Percentiles rank a stretch among this genome's conserved stretches.
These are phyloP conservation scores for Trinectes maculatus DNA, from an alignment of 2,113 vertebrate genomes.

Conservation along the genomic window DNA sequence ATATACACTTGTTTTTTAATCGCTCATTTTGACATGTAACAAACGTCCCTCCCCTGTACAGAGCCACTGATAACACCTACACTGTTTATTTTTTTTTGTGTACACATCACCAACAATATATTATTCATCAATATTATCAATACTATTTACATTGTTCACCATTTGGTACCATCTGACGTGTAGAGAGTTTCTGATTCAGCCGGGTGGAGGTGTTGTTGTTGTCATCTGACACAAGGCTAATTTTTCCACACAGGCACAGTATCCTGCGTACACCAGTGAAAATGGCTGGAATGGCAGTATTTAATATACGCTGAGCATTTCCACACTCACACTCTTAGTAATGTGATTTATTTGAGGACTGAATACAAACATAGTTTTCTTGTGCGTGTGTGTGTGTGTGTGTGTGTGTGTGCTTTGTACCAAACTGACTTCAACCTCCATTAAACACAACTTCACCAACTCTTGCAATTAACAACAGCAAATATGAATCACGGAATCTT, in stretches of 20 bases:
- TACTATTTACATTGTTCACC: slow-evolving; percentile 79
- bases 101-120: slow-evolving; percentile 78
- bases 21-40: slow-evolving; percentile 59
- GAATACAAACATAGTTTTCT: slow-evolving; percentile 30
- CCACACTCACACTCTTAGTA: neutral
- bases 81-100: slow-evolving; percentile 59
- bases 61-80: slow-evolving; percentile 73
- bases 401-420: slow-evolving; percentile 33
- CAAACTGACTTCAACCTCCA: slow-evolving; percentile 19
- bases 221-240: slow-evolving; percentile 6
- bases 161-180: slow-evolving; percentile 76
- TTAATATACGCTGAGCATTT: slow-evolving; percentile 43
- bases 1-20: slow-evolving; percentile 58
- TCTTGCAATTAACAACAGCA: slow-evolving; percentile 49
- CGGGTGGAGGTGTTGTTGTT: neutral
- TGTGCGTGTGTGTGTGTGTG: slow-evolving; percentile 16
- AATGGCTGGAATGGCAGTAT: slow-evolving; percentile 63
- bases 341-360: slow-evolving; percentile 17
- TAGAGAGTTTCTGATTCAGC: slow-evolving; percentile 40
- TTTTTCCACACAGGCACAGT: slow-evolving; percentile 18
- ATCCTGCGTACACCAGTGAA: slow-evolving; percentile 53
- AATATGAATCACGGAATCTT: slow-evolving; percentile 36
- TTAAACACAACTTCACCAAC: slow-evolving; percentile 17
- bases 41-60: slow-evolving; percentile 64
- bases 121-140: slow-evolving; percentile 68